Conservation (phyloP, 2,113 vertebrate species). For the Scopus umbretta region DNA sequence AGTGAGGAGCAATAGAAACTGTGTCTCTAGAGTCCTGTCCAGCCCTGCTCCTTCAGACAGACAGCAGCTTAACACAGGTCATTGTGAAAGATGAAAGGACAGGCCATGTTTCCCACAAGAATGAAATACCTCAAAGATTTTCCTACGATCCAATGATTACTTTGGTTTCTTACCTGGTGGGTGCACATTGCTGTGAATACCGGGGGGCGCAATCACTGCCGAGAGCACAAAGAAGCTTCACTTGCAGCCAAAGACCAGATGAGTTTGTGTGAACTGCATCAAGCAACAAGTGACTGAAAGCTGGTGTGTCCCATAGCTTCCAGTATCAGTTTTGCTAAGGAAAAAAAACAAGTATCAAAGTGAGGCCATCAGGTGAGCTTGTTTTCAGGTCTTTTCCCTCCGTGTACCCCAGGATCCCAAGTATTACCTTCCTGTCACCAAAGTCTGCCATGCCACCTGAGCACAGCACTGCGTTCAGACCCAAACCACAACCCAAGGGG, state of each 20-base stretch:
- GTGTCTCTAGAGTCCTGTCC: background rate
- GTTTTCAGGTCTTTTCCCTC: background rate
- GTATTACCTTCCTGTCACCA: background rate
- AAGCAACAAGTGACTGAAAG: background rate
- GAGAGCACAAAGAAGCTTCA: background rate
- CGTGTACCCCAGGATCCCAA: background rate
- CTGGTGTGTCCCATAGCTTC: background rate
- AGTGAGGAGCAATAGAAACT: background rate
- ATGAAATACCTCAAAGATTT: background rate
- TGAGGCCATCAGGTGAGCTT: background rate
- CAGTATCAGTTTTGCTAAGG: background rate
- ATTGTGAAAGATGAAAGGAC: background rate
- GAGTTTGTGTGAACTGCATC: background rate
- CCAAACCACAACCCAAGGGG: too few relatives aligned
- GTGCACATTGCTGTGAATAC: background rate
- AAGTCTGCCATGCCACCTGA: background rate
- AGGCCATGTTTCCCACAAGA: background rate
- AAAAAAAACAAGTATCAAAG: background rate
- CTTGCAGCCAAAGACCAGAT: background rate
- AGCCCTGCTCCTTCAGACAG: background rate
- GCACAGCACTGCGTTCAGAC: background rate
- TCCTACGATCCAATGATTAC: background rate
- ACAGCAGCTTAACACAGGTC: background rate
- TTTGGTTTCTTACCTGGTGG: background rate
- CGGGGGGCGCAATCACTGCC: background rate